Evolutionary conservation across 2,888 invertebrate genomes (phyloP).

Genomic region (Torymus aiolomorphi): DNA sequence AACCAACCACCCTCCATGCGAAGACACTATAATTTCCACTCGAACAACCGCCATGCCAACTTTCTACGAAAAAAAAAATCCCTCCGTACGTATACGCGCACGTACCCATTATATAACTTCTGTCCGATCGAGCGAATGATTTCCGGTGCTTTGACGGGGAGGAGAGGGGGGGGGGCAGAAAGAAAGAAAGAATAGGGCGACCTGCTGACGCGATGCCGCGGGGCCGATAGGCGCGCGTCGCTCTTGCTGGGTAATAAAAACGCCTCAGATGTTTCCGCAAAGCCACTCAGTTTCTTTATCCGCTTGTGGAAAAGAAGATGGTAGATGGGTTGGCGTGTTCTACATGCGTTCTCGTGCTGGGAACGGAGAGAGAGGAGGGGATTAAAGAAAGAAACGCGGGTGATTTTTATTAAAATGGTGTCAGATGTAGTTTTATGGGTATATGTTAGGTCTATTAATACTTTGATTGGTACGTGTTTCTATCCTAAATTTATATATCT

Average conservation of each 20-base stretch:
- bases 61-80: not conserved
- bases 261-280: not conserved
- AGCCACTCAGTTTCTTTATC: not conserved
- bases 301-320: not conserved
- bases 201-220: conserved; percentile 29
- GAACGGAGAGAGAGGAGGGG: not conserved
- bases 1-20: no score
- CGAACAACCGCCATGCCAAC: not conserved
- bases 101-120: conserved; percentile 16
- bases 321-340: not conserved
- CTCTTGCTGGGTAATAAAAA: conserved; percentile 16
- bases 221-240: not conserved
- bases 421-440: no score
- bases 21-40: conserved; percentile 29
- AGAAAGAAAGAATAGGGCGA: conserved; percentile 12
- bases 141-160: not conserved
- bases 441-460: no score
- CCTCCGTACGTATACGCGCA: not conserved
- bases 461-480: no score
- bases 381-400: not conserved
- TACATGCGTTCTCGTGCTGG: not conserved
- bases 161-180: not conserved
- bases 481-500: no score
- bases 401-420: no score
- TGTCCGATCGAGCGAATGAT: conserved; percentile 36